These are phyloP conservation scores for Caenorhabditis doughertyi DNA, from an alignment of 2,888 invertebrate species.

Conservation along the genomic window DNA sequence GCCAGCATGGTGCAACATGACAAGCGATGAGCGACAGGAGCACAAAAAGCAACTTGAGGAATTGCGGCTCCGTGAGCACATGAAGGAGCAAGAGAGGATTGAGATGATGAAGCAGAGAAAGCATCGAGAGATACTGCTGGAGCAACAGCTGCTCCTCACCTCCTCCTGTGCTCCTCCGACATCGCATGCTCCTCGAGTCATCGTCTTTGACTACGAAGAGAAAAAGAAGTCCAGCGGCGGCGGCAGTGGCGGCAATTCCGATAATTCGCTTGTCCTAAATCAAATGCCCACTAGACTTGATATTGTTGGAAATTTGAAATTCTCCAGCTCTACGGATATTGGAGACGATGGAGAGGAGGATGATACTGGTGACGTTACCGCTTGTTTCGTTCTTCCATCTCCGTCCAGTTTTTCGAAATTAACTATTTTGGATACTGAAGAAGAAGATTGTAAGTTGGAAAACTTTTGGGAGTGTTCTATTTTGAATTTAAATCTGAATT, in stretches of 20 bases:
- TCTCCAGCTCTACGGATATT: conserved; percentile 41
- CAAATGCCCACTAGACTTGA: conserved; percentile 58
- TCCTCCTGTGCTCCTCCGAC: neutral
- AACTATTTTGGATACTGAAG: conserved; percentile 45
- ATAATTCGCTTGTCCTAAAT: conserved; percentile 16
- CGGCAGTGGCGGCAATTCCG: too few species aligned
- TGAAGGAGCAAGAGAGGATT: conserved; percentile 18
- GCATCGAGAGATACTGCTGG: neutral
- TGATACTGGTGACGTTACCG: conserved; percentile 59
- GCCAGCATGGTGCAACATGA: conserved; percentile 42
- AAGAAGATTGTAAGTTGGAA: conserved; percentile 25
- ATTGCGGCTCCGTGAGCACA: conserved; percentile 43
- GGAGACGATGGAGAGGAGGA: conserved; percentile 46
- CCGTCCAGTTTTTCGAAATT: conserved; percentile 61
- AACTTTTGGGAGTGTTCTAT: too few species aligned
- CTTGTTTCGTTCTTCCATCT: conserved; percentile 63
- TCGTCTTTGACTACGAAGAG: conserved; percentile 13
- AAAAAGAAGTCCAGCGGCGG: conserved; percentile 3
- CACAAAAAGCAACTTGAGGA: conserved; percentile 49
- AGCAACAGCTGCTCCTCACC: conserved; percentile 21
- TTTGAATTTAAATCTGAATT: too few species aligned
- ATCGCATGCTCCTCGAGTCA: conserved; percentile 6
- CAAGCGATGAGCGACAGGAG: conserved; percentile 45
- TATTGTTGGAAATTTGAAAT: conserved; percentile 56
- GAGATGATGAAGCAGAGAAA: neutral